These are phyloP conservation scores for Phylloscopus whistleri DNA, from an alignment of 2,113 vertebrate species.

Conservation along the genomic window DNA sequence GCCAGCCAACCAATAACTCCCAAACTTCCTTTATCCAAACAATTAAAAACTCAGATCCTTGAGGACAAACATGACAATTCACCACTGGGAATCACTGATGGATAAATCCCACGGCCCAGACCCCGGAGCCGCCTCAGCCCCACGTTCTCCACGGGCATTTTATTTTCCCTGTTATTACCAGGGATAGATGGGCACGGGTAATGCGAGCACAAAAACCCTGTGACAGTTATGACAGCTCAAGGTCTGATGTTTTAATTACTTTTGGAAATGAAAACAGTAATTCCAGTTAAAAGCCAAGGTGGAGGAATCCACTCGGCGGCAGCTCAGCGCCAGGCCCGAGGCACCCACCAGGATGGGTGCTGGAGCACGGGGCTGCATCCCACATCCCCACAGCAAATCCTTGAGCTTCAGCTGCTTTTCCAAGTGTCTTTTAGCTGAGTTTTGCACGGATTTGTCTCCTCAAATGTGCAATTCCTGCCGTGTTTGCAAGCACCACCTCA, in stretches of 20 bases:
- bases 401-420: background rate
- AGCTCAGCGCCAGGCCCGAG: background rate
- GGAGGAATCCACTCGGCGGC: background rate
- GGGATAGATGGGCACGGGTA: background rate
- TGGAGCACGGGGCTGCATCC: background rate
- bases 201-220: background rate
- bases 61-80: background rate
- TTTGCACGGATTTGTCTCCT: background rate
- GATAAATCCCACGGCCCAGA: rapidly evolving
- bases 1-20: rapidly evolving
- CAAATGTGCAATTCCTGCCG: rapidly evolving
- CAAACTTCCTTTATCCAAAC: background rate
- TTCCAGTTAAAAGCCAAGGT: conserved; percentile 19
- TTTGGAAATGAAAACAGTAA: conserved; percentile 47
- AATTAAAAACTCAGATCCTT: background rate
- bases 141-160: background rate
- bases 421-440: background rate
- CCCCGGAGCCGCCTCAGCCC: background rate
- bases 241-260: conserved; percentile 60
- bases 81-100: background rate
- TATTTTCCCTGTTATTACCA: background rate
- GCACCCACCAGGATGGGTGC: background rate
- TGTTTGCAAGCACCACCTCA: rapidly evolving
- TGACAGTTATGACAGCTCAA: conserved; percentile 44
- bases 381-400: rapidly evolving